Percentiles rank a stretch among this genome's conserved stretches.
Conservation (phyloP, 1,140 invertebrate genomes). For the Drosophila lini region DNA sequence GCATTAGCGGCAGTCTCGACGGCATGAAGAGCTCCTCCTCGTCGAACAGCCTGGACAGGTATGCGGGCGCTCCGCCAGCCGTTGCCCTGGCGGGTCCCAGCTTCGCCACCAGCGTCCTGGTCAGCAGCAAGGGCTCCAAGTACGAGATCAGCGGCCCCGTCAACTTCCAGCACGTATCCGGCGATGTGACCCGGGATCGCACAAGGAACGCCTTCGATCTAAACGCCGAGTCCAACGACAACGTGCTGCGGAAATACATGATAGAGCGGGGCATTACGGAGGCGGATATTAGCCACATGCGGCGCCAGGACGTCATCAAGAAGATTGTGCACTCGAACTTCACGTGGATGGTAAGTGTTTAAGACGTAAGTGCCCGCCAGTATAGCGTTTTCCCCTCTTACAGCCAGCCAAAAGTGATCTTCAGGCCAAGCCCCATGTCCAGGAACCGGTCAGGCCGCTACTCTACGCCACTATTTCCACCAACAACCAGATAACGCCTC, state of each 20-base stretch:
- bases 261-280: constrained; percentile 74
- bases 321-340: constrained; percentile 77
- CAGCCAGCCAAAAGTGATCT: constrained; percentile 54
- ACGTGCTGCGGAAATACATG: constrained; percentile 77
- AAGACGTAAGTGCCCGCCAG: too few species aligned
- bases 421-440: constrained; percentile 1
- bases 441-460: constrained; percentile 34
- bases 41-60: constrained; percentile 61
- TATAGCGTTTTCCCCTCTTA: not conserved
- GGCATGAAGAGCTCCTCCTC: constrained; percentile 63
- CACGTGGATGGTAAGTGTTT: constrained; percentile 69
- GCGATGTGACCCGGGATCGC: constrained; percentile 72
- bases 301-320: constrained; percentile 60
- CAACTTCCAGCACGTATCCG: constrained; percentile 74
- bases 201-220: constrained; percentile 77
- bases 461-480: constrained; percentile 75
- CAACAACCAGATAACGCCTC: constrained; percentile 62
- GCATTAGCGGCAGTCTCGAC: constrained; percentile 27
- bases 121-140: constrained; percentile 70
- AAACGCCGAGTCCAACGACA: constrained; percentile 57
- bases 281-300: constrained; percentile 61
- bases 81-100: constrained; percentile 60
- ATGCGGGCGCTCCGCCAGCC: constrained; percentile 33
- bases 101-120: constrained; percentile 56
- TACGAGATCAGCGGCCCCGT: constrained; percentile 78